phyloP scores from a whole-genome alignment of 2,888 invertebrate genomes.

The Buathra laborator region DNA sequence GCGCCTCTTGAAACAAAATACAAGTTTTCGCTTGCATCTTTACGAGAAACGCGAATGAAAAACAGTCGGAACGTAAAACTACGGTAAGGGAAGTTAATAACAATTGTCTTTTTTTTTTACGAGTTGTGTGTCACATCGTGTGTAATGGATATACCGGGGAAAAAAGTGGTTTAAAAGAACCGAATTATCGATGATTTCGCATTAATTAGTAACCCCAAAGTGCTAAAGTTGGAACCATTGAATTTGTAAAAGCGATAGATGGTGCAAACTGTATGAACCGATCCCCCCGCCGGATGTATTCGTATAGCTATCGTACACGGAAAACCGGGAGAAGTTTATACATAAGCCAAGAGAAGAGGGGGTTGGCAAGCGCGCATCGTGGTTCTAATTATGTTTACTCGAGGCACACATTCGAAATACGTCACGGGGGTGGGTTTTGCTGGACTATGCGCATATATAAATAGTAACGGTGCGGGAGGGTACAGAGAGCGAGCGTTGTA shows the following conservation, averaged over 20 bases:
- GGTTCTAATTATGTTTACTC: constrained; percentile 68
- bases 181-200: background rate
- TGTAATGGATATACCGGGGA: background rate
- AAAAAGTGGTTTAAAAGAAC: background rate
- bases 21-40: background rate
- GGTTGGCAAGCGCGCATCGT: constrained; percentile 35
- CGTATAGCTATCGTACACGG: constrained; percentile 22
- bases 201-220: background rate
- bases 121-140: background rate
- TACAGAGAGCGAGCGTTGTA: constrained; percentile 33
- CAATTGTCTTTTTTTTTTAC: background rate
- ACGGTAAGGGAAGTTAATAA: background rate
- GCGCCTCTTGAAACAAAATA: background rate
- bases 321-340: constrained; percentile 43
- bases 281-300: background rate
- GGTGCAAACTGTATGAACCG: background rate
- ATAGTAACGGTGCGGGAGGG: constrained; percentile 2
- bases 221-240: background rate
- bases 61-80: background rate
- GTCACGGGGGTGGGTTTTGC: constrained; percentile 40
- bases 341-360: constrained; percentile 23
- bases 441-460: constrained; percentile 49
- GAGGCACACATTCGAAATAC: constrained; percentile 58
- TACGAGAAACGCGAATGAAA: background rate
- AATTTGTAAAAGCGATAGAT: background rate